Evolutionary conservation across 1,140 invertebrate species (phyloP).

Genomic region (Chlorops oryzae): DNA sequence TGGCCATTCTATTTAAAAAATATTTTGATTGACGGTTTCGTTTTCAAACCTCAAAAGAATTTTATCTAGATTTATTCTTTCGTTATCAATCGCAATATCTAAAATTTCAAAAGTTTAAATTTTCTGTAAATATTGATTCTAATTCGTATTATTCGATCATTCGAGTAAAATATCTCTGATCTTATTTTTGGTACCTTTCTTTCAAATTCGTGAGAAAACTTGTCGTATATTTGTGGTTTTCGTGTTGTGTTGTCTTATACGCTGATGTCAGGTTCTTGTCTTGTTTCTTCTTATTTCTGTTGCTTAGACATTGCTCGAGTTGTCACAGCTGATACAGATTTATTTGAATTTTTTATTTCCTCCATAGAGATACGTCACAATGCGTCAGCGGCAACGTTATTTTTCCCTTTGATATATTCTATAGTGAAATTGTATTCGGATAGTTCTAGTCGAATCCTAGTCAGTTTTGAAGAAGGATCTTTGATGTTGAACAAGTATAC

Average conservation of each 20-base stretch:
- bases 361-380: not conserved
- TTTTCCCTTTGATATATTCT: no score
- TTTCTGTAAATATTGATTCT: not conserved
- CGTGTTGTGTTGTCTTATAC: no score
- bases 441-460: constrained; percentile 12
- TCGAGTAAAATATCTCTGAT: not conserved
- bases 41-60: not conserved
- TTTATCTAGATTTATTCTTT: not conserved
- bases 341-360: not conserved
- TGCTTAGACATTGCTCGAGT: not conserved
- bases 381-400: constrained; percentile 27
- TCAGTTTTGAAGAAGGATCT: not conserved
- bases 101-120: not conserved
- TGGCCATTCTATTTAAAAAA: no score
- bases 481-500: not conserved
- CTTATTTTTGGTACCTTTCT: not conserved
- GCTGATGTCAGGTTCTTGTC: not conserved
- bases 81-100: not conserved
- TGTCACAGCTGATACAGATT: not conserved
- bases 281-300: not conserved
- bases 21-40: no score
- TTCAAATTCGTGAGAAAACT: not conserved
- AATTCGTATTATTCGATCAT: not conserved
- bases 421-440: no score
- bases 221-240: not conserved